A percentile compares a stretch with the other conserved stretches of the same genome.
These are phyloP conservation scores for Notoglanidium macrostoma DNA, from an alignment of 2,797 vertebrate species.

Conservation along the genomic window DNA sequence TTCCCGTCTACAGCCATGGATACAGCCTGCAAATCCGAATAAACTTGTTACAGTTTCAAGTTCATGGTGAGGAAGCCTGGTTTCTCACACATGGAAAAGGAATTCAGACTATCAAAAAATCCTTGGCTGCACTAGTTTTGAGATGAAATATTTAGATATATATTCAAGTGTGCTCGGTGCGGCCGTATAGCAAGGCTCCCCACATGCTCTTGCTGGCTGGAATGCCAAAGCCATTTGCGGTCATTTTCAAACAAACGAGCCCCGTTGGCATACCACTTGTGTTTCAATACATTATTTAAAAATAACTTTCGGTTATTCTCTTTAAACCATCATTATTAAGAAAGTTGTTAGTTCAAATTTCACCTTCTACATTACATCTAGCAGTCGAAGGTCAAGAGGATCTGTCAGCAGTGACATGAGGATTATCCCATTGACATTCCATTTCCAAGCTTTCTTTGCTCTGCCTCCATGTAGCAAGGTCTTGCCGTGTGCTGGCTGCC, in stretches of 20 bases:
- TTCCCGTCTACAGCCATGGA: constrained; percentile 40
- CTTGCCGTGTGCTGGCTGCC: constrained; percentile 71
- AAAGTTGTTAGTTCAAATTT: constrained; percentile 76
- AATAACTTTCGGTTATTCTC: constrained; percentile 40
- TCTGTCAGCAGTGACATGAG: constrained; percentile 78
- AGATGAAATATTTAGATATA: constrained; percentile 58
- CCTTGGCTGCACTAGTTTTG: constrained; percentile 52
- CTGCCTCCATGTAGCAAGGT: constrained; percentile 73
- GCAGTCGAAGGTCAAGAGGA: constrained; percentile 80
- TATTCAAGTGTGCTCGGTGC: constrained; percentile 49
- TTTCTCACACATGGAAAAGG: constrained; percentile 57
- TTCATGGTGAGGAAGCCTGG: constrained; percentile 43
- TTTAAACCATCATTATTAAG: constrained; percentile 43
- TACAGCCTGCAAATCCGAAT: constrained; percentile 43
- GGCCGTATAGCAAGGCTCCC: constrained; percentile 45
- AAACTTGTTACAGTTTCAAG: constrained; percentile 48
- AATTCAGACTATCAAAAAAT: constrained; percentile 55
- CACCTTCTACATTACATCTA: constrained; percentile 67
- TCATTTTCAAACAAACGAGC: constrained; percentile 52
- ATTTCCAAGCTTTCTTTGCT: constrained; percentile 75
- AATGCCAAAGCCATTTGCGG: constrained; percentile 57
- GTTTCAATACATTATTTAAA: constrained; percentile 32
- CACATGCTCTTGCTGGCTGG: constrained; percentile 48
- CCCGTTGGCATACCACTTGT: constrained; percentile 42
- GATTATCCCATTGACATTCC: constrained; percentile 83